These are phyloP conservation scores for Ifrita kowaldi DNA, from an alignment of 2,113 vertebrate species.

Conservation along the genomic window DNA sequence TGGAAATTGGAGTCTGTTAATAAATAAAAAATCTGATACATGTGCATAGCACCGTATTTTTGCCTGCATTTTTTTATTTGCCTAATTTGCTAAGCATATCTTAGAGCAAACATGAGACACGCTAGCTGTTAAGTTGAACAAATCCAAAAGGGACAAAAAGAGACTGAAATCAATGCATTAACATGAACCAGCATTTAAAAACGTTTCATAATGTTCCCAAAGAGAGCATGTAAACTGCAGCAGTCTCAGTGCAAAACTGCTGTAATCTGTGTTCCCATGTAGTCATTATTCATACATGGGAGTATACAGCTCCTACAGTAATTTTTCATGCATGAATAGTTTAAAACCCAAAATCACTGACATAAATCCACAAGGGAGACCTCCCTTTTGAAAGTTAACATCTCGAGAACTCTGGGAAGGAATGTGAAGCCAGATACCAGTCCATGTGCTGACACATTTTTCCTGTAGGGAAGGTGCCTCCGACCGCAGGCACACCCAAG, in stretches of 20 bases:
- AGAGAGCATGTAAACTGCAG: conserved; percentile 14
- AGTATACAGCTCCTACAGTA: conserved; percentile 3
- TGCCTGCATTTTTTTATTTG: conserved; percentile 17
- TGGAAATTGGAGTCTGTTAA: conserved; percentile 28
- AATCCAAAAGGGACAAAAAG: conserved; percentile 27
- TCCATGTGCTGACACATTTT: background rate
- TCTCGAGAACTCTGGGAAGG: background rate
- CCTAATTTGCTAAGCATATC: conserved; percentile 9
- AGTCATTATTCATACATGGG: background rate
- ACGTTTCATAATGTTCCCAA: conserved; percentile 29
- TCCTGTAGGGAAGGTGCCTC: background rate
- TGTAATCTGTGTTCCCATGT: conserved; percentile 1
- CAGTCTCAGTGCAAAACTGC: background rate
- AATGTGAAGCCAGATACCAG: background rate
- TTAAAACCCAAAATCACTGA: conserved; percentile 12
- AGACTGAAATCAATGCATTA: conserved; percentile 1
- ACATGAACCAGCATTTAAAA: conserved; percentile 40
- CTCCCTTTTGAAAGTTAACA: background rate
- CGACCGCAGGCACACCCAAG: accelerated
- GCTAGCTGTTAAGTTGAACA: background rate
- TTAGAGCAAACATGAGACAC: conserved; percentile 10
- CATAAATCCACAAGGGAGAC: background rate
- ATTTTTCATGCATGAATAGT: conserved; percentile 43
- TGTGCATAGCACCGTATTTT: background rate
- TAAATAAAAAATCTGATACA: conserved; percentile 10